Base-by-base conservation (phyloP, 2,888 invertebrate genomes). In the Ectemnius lituratus region DNA sequence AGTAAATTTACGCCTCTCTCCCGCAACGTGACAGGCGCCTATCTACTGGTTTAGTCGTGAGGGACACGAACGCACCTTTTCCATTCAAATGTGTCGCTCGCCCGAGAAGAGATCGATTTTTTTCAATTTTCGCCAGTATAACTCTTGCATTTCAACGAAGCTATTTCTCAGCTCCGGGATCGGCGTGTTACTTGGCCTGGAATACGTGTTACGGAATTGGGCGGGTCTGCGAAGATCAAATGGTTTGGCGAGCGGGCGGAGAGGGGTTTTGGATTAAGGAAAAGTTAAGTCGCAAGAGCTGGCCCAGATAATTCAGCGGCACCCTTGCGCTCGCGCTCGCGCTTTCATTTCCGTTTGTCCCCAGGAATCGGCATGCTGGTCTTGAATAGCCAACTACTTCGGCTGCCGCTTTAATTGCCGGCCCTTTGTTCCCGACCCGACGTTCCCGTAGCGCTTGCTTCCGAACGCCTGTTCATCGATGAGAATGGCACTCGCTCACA, bases 301-400 rank as follows among this genome's bases (percentile, higher is more conserved):
- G 81, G 70, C 58, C 16, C 64, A 70, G 68, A 78, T 82, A 84
- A 84, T 84, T 76, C 75, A 75, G 37, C 37, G 37, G 37, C 37
- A 37, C 23, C 71, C 80, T 73, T 76, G 73, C 75, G 73, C 71
- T 73, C 73, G 73, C 73, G 67, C 74, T 62, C 67, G 76, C 5
- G 37, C 37, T 37, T 82, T 84, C 76, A 80, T 80, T 83, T 82
- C 77, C 76, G 75, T 37, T 66, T 46, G 65, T 58, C 64, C 63
- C 72, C 59, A 62, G 71, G 61, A 37, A 37, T 49, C 73, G 67
- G 57, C 52, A 60, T 68, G 67, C 69, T 70, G 28, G 58, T 58
- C 70, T 75, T 75, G 81, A 81, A 79, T 83, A 75, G 68, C 75
- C 75, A 83, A 81, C 76, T 75, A 81, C 76, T 72, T 81, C 59